Percentiles rank a stretch among this genome's conserved stretches.
These are phyloP conservation scores for Pegoplata infirma DNA, from an alignment of 2,888 invertebrate species.

Conservation along the genomic window DNA sequence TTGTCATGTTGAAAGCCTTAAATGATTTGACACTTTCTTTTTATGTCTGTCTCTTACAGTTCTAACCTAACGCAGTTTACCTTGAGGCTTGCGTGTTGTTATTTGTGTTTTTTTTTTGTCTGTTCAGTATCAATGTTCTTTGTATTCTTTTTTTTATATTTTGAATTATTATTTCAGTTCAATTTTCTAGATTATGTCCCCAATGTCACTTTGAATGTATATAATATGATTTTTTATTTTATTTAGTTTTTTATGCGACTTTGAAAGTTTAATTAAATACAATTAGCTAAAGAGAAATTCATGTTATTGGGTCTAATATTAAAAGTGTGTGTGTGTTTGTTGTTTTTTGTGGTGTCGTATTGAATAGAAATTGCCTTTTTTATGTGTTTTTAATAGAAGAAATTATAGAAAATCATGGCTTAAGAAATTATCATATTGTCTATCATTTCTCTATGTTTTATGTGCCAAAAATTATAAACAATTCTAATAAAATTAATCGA, in stretches of 20 bases:
- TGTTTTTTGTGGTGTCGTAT: constrained; percentile 15
- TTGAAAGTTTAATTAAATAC: constrained; percentile 58
- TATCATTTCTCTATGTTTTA: background rate
- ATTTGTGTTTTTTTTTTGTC: background rate
- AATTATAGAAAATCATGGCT: constrained; percentile 8
- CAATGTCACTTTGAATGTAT: constrained; percentile 35
- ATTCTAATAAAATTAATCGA: background rate
- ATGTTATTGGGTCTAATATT: constrained; percentile 52
- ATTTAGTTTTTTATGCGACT: constrained; percentile 25
- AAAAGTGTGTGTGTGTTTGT: background rate
- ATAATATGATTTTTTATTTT: constrained; percentile 15
- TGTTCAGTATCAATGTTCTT: constrained; percentile 13
- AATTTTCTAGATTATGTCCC: constrained; percentile 54
- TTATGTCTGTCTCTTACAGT: constrained; percentile 5
- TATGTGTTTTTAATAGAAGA: constrained; percentile 3
- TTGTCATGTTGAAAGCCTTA: background rate
- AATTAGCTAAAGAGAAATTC: constrained; percentile 61
- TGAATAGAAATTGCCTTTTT: constrained; percentile 27
- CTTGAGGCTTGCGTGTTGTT: constrained; percentile 18
- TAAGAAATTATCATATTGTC: background rate
- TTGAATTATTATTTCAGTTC: constrained; percentile 13
- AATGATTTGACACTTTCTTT: constrained; percentile 58
- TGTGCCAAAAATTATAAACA: constrained; percentile 15
- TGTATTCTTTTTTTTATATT: background rate
- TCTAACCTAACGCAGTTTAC: constrained; percentile 27